A percentile compares a stretch with the other conserved stretches of the same genome.
Evolutionary conservation across 2,797 vertebrate species (phyloP).

Genomic region (Sardinella longiceps): DNA sequence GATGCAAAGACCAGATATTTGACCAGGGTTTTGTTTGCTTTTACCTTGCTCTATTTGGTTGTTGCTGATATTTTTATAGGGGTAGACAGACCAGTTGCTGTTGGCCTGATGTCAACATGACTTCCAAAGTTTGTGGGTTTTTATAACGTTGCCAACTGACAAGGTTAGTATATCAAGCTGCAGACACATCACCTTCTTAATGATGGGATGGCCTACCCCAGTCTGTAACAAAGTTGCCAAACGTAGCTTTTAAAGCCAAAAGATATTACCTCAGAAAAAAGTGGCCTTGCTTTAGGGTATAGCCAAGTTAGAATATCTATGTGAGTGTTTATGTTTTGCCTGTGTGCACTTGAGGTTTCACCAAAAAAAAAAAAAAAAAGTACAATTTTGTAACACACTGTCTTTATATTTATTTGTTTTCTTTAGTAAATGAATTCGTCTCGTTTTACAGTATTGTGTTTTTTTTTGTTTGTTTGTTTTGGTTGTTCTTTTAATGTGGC

Average conservation of each 20-base stretch:
- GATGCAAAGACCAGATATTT: conserved; percentile 7
- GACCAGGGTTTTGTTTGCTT: not conserved
- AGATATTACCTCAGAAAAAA: not conserved
- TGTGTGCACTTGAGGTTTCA: conserved; percentile 11
- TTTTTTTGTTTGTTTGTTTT: too few relatives aligned
- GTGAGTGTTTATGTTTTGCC: not conserved
- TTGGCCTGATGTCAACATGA: not conserved
- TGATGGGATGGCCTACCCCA: not conserved
- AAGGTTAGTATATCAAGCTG: not conserved
- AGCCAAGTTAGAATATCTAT: not conserved
- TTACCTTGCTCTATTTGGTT: not conserved
- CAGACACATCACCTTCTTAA: not conserved
- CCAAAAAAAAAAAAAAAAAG: not conserved
- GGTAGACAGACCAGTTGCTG: not conserved
- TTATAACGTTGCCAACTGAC: not conserved
- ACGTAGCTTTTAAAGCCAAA: not conserved
- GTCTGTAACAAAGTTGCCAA: not conserved
- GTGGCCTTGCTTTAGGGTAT: conserved; percentile 28
- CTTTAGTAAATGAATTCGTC: not conserved
- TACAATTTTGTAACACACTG: not conserved
- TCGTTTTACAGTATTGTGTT: not conserved
- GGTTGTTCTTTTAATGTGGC: not conserved
- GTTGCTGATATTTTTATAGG: not conserved
- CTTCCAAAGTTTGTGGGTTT: not conserved
- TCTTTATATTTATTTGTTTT: not conserved